A percentile compares a stretch with the other conserved stretches of the same genome.
Conservation (phyloP, 2,113 vertebrate species). For the human (Homo sapiens) region GRCh38 chr17:39246001-39246500, state of each 20-base stretch:
- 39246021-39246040: too few relatives aligned
- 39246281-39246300: not conserved
- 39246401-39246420: not conserved
- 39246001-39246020: too few relatives aligned
- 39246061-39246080: too few relatives aligned
- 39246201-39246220: not conserved
- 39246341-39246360: not conserved
- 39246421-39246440: not conserved
- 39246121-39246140: too few relatives aligned
- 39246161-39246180: too few relatives aligned
- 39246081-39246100: too few relatives aligned
- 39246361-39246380: not conserved
- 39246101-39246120: too few relatives aligned
- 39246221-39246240: not conserved
- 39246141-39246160: too few relatives aligned
- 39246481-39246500: not conserved
- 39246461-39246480: not conserved
- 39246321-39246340: not conserved
- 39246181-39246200: fast-evolving
- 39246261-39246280: not conserved
- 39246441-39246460: not conserved
- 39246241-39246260: not conserved
- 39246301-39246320: not conserved
- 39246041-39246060: too few relatives aligned
- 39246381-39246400: not conserved